These are phyloP conservation scores for Strigops habroptila DNA, from an alignment of 2,113 vertebrate species.

Conservation along the genomic window DNA sequence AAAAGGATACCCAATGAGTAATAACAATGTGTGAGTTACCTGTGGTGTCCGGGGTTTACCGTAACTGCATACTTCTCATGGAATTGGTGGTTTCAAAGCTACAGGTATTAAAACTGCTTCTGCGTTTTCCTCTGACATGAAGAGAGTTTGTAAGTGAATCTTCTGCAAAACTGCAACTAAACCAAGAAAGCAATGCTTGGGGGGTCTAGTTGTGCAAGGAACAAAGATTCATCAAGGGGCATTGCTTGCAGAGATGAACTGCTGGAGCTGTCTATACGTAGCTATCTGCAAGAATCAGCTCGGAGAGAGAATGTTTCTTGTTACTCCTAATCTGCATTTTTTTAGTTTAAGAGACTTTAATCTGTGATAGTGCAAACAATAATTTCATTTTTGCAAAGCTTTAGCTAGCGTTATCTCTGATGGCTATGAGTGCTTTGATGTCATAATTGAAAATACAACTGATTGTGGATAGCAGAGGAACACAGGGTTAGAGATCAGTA, in stretches of 20 bases:
- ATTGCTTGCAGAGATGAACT: not conserved
- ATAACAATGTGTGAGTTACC: not conserved
- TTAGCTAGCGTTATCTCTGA: not conserved
- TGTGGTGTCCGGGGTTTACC: not conserved
- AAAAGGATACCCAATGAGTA: not conserved
- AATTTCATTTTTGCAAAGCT: not conserved
- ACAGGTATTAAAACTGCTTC: not conserved
- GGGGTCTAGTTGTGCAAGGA: not conserved
- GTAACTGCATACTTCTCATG: not conserved
- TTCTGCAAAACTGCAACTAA: not conserved
- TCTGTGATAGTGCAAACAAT: not conserved
- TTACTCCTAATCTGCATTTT: not conserved
- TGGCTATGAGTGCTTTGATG: not conserved
- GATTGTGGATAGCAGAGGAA: not conserved
- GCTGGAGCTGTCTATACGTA: not conserved
- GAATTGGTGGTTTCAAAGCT: not conserved
- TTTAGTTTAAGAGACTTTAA: not conserved
- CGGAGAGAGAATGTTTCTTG: not conserved
- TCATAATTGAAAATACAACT: not conserved
- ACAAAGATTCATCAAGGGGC: not conserved
- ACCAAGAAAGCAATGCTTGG: not conserved
- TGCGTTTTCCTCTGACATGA: fast-evolving
- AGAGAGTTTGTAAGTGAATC: not conserved
- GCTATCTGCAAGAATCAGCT: not conserved
- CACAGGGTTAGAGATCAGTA: not conserved